phyloP scores from a whole-genome alignment of 2,113 vertebrate species.

The Eonycteris spelaea region DNA sequence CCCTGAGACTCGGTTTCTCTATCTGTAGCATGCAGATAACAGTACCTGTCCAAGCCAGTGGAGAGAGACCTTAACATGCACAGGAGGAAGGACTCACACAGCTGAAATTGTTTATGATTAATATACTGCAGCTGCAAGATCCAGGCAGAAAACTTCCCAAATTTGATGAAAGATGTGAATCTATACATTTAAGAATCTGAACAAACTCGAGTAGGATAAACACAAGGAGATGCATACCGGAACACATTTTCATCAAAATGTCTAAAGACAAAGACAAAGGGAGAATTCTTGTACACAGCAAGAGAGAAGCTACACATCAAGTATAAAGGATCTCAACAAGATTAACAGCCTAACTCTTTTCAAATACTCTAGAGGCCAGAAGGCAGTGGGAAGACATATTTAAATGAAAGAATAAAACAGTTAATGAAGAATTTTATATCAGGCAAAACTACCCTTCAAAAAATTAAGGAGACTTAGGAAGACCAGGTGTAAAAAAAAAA shows the following conservation, averaged over 20 bases:
- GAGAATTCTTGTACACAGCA: background rate
- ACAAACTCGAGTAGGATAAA: background rate
- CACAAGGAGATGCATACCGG: background rate
- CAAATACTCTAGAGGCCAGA: background rate
- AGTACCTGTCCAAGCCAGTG: background rate
- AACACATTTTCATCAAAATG: background rate
- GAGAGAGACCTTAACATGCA: background rate
- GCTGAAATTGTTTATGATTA: background rate
- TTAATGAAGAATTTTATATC: background rate
- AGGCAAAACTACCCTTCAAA: background rate
- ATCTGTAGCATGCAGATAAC: background rate
- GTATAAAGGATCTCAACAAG: background rate
- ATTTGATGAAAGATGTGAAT: background rate
- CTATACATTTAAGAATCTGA: background rate
- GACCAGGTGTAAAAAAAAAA: no score
- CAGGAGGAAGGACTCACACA: rapidly evolving
- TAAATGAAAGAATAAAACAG: background rate
- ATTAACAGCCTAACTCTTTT: background rate
- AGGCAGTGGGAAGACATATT: background rate
- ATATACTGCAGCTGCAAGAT: background rate
- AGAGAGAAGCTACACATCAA: background rate
- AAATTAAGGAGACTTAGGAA: background rate
- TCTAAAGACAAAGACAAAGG: background rate
- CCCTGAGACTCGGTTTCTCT: background rate
- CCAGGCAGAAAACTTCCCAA: background rate